A percentile compares a stretch with the other conserved stretches of the same genome.
Conservation (phyloP, 2,113 vertebrate species). For the Ceyx cyanopectus region DNA sequence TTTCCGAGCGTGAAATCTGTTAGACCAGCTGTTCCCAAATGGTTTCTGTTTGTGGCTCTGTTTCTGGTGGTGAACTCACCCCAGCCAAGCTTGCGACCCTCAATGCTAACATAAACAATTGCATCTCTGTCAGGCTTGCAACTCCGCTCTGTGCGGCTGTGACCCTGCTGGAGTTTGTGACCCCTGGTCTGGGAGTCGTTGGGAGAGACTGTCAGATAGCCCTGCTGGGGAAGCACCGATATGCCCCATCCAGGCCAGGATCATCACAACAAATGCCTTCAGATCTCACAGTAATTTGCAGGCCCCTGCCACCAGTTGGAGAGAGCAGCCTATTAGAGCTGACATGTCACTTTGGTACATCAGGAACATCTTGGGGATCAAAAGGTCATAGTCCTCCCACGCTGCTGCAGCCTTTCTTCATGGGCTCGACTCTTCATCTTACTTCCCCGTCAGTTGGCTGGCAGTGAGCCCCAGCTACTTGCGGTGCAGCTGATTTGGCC, state of each 20-base stretch:
- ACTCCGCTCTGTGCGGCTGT: conserved; percentile 18
- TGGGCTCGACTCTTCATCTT: neutral
- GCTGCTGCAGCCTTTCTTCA: conserved; percentile 20
- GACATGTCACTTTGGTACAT: conserved; percentile 59
- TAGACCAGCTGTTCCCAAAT: conserved; percentile 62
- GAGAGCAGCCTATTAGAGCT: conserved; percentile 57
- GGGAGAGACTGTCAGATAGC: conserved; percentile 15
- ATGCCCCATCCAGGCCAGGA: conserved; percentile 3
- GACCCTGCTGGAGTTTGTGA: conserved; percentile 58
- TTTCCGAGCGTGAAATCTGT: conserved; percentile 24
- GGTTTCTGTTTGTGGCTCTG: conserved; percentile 47
- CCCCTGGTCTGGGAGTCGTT: neutral
- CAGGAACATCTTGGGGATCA: conserved; percentile 52
- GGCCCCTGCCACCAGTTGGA: neutral
- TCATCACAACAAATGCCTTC: conserved; percentile 64
- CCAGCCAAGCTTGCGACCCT: conserved; percentile 14
- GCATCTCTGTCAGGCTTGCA: conserved; percentile 32
- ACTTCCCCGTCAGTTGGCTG: neutral
- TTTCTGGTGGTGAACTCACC: conserved; percentile 33
- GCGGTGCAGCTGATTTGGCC: neutral
- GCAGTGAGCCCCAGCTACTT: neutral
- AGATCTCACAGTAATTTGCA: conserved; percentile 67
- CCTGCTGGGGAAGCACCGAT: neutral
- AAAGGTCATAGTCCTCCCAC: conserved; percentile 69
- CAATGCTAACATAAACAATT: conserved; percentile 50